Evolutionary conservation across 64 coral and sea anemone species (phyloP).

Genomic region (Pocillopora verrucosa): DNA sequence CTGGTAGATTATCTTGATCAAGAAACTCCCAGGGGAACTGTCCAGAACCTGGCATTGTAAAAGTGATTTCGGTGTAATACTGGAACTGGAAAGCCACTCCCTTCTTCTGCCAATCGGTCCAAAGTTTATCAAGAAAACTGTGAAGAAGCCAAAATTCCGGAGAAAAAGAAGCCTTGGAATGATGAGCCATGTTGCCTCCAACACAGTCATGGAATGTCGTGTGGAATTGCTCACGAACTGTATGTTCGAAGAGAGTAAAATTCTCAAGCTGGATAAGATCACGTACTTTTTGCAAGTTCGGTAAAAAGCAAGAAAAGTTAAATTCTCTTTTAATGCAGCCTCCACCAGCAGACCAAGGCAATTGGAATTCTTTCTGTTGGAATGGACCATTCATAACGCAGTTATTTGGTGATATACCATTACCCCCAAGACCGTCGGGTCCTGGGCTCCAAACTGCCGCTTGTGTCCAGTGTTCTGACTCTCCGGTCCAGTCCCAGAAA

Average conservation of each 20-base stretch:
- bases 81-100: constrained; percentile 19
- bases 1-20: constrained; percentile 55
- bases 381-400: constrained; percentile 68
- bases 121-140: constrained; percentile 71
- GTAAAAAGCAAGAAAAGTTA: constrained; percentile 33
- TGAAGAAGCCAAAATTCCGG: constrained; percentile 77
- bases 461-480: constrained; percentile 28
- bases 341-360: constrained; percentile 51
- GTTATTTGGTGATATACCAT: constrained; percentile 21
- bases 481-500: constrained; percentile 68
- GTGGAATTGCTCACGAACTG: constrained; percentile 64
- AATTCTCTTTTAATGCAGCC: constrained; percentile 77
- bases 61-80: constrained; percentile 23
- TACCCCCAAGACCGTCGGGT: constrained; percentile 69
- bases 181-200: constrained; percentile 47
- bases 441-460: constrained; percentile 60
- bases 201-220: constrained; percentile 64
- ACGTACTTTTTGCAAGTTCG: not conserved
- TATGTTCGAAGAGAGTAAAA: constrained; percentile 53
- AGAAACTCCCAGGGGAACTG: constrained; percentile 45
- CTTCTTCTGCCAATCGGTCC: constrained; percentile 62
- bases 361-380: constrained; percentile 13
- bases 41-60: constrained; percentile 47
- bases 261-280: not conserved
- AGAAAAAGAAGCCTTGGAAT: constrained; percentile 17